Evolutionary conservation across 2,888 invertebrate species (phyloP), one percentile per base, ranked within the genome.

Genomic region (Lithophane socia): DNA sequence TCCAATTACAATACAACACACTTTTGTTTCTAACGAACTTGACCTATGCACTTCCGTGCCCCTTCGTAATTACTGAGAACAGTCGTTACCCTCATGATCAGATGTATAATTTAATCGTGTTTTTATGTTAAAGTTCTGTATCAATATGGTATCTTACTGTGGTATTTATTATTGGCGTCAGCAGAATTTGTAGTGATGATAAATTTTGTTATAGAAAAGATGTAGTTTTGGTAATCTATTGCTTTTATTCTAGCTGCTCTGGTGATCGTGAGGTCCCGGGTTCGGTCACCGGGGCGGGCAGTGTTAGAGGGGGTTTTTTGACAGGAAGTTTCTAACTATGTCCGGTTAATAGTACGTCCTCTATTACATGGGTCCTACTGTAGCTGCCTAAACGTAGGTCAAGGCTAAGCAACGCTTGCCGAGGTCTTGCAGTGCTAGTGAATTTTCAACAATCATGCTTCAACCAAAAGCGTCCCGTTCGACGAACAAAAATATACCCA

Each of bases 1-100:
- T 52, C 16, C 29, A 72, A 78, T 77, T 77, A 66, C 24, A 54
- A 18, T 0, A 4, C 10, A 16, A 13, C 44, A 18, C 3, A 21
- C 7, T 0, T 18, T 56, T 71, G 52, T 47, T 58, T 64, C 64
- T 21, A 21, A 37, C 8, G 44, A 71, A 78, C 78, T 86, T 77
- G 69, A 65, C 79, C 8, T 16, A 3, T 54, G 49, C 73, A 44
- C 85, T 82, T 18, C 77, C 75, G 42, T 66, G 65, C 80, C 7
- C 73, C 18, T 13, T 52, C 16, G 54, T 54, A 60, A 75, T 75
- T 61, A 77, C 73, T 24, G 37, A 79, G 80, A 81, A 83, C 89
- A 89, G 86, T 89, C 86, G 86, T 89, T 86, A 84, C 86, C 85
- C 88, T 86, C 82, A 82, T 83, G 84, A 63, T 66, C 77, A 71